Evolutionary conservation across 2,113 vertebrate species (phyloP).

Genomic region (Brachypteracias leptosomus): DNA sequence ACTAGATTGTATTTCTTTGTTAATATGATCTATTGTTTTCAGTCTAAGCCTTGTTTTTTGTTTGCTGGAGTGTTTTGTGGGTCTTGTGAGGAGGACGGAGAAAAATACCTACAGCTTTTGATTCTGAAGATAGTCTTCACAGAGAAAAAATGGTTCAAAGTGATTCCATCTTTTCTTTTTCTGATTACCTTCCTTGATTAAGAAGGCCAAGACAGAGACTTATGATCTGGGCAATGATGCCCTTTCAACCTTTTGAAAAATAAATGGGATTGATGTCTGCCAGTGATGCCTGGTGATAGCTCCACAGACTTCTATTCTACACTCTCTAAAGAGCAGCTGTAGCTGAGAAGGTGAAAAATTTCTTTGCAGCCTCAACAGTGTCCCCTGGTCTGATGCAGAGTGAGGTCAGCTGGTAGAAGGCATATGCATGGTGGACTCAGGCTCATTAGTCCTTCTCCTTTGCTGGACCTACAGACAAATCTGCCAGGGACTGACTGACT

Average conservation of each 20-base stretch:
- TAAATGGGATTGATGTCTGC: background rate
- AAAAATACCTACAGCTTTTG: background rate
- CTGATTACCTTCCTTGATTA: background rate
- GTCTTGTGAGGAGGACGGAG: background rate
- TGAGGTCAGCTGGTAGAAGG: background rate
- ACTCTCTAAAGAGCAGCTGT: background rate
- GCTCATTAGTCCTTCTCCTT: background rate
- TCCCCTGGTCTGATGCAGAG: background rate
- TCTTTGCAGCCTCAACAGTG: background rate
- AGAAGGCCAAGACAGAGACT: background rate
- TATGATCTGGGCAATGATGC: accelerated
- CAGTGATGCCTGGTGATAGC: background rate
- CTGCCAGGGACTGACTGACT: background rate
- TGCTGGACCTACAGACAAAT: background rate
- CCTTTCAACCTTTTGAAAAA: background rate
- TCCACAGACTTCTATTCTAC: background rate
- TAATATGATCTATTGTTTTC: background rate
- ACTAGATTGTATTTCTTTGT: background rate
- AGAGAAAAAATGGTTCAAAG: background rate
- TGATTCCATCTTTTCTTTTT: background rate
- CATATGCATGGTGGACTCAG: background rate
- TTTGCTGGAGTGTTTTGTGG: background rate
- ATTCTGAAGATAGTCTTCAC: background rate
- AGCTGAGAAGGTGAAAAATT: background rate
- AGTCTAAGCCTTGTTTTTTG: background rate